Conservation (phyloP, 2,113 vertebrate species). For the Megatriorchis doriae region DNA sequence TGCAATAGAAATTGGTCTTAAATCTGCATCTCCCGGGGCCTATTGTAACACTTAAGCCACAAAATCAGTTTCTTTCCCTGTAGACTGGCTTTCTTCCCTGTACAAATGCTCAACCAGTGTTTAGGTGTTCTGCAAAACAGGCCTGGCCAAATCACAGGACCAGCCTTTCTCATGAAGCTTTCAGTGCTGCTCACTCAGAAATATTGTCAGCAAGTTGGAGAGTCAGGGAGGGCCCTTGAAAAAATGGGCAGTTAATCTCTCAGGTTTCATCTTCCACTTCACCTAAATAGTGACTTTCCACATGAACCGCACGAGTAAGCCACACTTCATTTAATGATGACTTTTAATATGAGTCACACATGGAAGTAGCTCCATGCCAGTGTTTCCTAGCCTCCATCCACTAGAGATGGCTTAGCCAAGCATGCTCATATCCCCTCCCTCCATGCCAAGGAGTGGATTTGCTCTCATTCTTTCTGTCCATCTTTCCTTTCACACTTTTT, state of each 20-base stretch:
- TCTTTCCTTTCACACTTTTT: neutral
- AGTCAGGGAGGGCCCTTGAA: neutral
- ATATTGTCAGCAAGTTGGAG: neutral
- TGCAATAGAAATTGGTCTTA: conserved; percentile 8
- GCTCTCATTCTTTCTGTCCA: neutral
- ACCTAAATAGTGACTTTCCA: neutral
- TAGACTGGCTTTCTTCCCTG: neutral
- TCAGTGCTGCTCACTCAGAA: neutral
- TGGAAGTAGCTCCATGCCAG: neutral
- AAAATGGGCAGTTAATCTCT: neutral
- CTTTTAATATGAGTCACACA: neutral
- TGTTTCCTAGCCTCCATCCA: neutral
- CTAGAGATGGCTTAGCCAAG: neutral
- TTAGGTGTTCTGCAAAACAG: neutral
- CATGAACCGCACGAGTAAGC: neutral
- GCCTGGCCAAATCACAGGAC: neutral
- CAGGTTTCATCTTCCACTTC: neutral
- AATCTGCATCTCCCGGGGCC: neutral
- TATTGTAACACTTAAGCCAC: neutral
- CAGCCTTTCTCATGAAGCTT: neutral
- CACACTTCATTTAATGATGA: neutral
- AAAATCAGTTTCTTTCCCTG: neutral
- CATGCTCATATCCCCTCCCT: neutral
- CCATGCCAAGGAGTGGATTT: neutral
- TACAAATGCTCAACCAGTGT: neutral